A percentile compares a stretch with the other conserved stretches of the same genome.
Evolutionary conservation across 2,888 invertebrate genomes (phyloP).

Genomic region (Drosophila birchii): DNA sequence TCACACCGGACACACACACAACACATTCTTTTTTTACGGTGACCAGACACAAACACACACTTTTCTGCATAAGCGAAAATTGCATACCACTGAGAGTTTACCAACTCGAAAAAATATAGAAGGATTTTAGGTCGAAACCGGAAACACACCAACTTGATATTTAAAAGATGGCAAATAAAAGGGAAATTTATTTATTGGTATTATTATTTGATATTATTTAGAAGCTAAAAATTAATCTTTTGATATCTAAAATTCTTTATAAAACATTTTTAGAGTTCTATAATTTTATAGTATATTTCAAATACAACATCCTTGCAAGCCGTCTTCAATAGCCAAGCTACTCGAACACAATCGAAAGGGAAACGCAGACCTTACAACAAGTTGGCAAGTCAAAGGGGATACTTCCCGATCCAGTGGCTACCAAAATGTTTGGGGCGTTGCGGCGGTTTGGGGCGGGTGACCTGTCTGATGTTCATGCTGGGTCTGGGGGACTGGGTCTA

Average conservation of each 20-base stretch:
- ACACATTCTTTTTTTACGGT: slow-evolving; percentile 10
- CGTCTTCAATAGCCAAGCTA: background rate
- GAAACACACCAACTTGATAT: background rate
- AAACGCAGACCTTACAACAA: slow-evolving; percentile 35
- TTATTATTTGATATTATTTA: background rate
- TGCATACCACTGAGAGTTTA: slow-evolving; percentile 71
- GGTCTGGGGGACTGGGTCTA: slow-evolving; percentile 33
- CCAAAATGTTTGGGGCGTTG: slow-evolving; percentile 46
- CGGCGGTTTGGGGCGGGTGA: slow-evolving; percentile 32
- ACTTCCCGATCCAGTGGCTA: slow-evolving; percentile 47
- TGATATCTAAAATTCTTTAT: fast-evolving
- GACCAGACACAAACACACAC: slow-evolving; percentile 38
- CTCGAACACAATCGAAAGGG: background rate
- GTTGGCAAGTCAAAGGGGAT: slow-evolving; percentile 45
- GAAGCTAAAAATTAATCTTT: background rate
- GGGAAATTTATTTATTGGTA: background rate
- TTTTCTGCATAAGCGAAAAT: slow-evolving; percentile 68
- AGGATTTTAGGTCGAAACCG: background rate
- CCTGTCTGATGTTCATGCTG: slow-evolving; percentile 45
- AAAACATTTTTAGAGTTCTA: background rate
- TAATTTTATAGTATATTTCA: background rate
- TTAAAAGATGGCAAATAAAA: background rate
- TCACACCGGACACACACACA: slow-evolving; percentile 45
- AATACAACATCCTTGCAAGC: background rate
- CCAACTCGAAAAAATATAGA: slow-evolving; percentile 15